These are phyloP conservation scores for Ephestia elutella DNA, from an alignment of 1,140 invertebrate species.

Conservation along the genomic window DNA sequence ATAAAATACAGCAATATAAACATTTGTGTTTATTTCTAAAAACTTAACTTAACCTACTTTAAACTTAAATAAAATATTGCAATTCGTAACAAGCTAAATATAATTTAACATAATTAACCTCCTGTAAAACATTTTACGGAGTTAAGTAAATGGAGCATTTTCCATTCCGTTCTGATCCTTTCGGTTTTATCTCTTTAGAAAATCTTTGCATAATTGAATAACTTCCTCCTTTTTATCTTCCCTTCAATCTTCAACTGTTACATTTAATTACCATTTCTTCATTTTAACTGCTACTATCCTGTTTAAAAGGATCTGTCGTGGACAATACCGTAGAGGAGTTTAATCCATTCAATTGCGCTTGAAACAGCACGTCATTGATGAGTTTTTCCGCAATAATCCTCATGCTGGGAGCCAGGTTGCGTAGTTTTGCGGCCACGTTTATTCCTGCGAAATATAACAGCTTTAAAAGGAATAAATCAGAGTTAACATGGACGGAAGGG, in stretches of 20 bases:
- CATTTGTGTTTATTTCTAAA: no score
- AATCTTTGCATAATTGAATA: background rate
- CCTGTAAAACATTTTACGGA: no score
- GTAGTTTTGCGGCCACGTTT: constrained; percentile 68
- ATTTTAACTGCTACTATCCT: constrained; percentile 14
- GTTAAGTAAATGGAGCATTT: no score
- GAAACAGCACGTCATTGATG: constrained; percentile 68
- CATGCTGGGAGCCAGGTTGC: constrained; percentile 56
- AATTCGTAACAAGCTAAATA: no score
- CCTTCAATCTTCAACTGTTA: no score
- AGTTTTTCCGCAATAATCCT: constrained; percentile 68
- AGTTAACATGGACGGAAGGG: background rate
- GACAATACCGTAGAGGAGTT: constrained; percentile 38
- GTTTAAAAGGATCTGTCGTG: constrained; percentile 52
- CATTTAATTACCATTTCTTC: background rate
- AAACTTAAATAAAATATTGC: no score
- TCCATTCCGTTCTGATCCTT: no score
- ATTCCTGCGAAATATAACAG: constrained; percentile 39
- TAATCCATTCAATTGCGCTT: constrained; percentile 61
- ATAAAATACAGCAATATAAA: no score
- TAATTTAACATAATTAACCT: no score
- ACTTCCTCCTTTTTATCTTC: no score
- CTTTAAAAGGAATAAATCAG: background rate
- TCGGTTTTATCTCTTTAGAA: constrained; percentile 4
- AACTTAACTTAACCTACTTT: no score